These are phyloP conservation scores for Archips crataeganus DNA, from an alignment of 2,888 invertebrate species.

Conservation along the genomic window DNA sequence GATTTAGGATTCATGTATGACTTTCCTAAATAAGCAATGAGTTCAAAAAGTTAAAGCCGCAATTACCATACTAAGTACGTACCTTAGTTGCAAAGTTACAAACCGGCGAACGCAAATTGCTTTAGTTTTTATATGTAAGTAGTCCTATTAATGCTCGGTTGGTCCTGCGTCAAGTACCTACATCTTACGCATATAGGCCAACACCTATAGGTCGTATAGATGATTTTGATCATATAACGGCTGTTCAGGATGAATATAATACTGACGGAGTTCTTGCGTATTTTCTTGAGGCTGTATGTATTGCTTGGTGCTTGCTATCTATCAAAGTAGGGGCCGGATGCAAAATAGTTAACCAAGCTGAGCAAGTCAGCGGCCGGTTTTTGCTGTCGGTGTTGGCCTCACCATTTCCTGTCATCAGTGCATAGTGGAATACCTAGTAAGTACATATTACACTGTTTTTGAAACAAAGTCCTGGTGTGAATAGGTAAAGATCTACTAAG, in stretches of 20 bases:
- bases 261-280: slow-evolving; percentile 38
- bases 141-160: not conserved
- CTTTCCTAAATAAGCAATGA: no score
- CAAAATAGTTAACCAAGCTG: slow-evolving; percentile 53
- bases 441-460: slow-evolving; percentile 37
- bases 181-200: not conserved
- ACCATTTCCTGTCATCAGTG: slow-evolving; percentile 67
- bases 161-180: not conserved
- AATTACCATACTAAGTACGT: no score
- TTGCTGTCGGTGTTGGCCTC: slow-evolving; percentile 53
- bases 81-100: not conserved
- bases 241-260: slow-evolving; percentile 39
- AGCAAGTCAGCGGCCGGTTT: slow-evolving; percentile 54
- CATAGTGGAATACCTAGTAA: slow-evolving; percentile 40
- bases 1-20: no score
- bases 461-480: not conserved
- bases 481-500: no score
- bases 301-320: slow-evolving; percentile 46
- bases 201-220: slow-evolving; percentile 24
- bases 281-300: slow-evolving; percentile 43
- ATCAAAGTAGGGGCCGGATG: slow-evolving; percentile 56
- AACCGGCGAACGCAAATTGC: not conserved
- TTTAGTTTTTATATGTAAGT: not conserved
- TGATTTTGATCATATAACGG: slow-evolving; percentile 32
- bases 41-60: not conserved